These are phyloP conservation scores for Alcedo quadribrachys DNA, from an alignment of 2,797 vertebrate genomes.

Conservation along the genomic window DNA sequence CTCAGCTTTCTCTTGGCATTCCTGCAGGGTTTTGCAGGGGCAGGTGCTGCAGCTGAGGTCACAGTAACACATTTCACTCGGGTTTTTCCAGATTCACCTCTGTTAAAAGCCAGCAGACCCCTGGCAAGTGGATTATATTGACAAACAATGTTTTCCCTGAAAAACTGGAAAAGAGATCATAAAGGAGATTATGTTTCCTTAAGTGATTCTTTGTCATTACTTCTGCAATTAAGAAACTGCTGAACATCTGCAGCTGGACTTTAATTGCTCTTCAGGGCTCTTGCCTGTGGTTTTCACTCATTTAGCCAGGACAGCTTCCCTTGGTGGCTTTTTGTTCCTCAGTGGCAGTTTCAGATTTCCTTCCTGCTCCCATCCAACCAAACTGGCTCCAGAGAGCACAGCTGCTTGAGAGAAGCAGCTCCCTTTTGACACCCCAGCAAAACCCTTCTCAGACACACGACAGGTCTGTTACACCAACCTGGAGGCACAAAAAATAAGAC, in stretches of 20 bases:
- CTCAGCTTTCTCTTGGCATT: not conserved
- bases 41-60: not conserved
- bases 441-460: not conserved
- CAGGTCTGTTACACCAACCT: not conserved
- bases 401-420: not conserved
- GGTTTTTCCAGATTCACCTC: not conserved
- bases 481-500: not conserved
- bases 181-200: not conserved
- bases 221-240: not conserved
- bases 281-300: not conserved
- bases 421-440: not conserved
- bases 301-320: not conserved
- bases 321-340: not conserved
- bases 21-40: not conserved
- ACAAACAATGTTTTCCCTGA: not conserved
- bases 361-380: not conserved
- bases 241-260: not conserved
- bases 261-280: not conserved
- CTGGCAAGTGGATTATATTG: not conserved
- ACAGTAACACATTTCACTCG: accelerated
- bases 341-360: not conserved
- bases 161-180: not conserved
- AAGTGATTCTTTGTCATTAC: not conserved
- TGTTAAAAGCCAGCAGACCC: not conserved
- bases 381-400: not conserved